Evolutionary conservation across 2,888 invertebrate genomes (phyloP).

Genomic region (Spodoptera littoralis): DNA sequence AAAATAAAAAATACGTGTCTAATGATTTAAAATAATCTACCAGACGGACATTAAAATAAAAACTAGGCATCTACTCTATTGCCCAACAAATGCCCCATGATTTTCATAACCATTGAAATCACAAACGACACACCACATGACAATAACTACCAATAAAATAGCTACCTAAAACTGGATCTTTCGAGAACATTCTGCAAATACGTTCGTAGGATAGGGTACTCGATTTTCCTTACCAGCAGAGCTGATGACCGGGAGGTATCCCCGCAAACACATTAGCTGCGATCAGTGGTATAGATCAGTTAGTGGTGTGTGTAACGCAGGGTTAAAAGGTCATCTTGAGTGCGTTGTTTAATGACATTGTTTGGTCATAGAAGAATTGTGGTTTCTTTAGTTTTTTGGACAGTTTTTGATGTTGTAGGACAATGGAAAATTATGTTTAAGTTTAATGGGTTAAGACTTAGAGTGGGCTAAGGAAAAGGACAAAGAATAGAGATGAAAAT

Average conservation of each 20-base stretch:
- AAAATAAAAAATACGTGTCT: too few relatives aligned
- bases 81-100: too few relatives aligned
- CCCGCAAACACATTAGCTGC: slow-evolving; percentile 38
- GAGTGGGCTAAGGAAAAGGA: too few relatives aligned
- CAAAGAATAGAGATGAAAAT: too few relatives aligned
- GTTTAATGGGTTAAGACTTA: too few relatives aligned
- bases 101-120: too few relatives aligned
- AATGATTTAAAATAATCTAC: too few relatives aligned
- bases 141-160: too few relatives aligned
- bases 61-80: too few relatives aligned
- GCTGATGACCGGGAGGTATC: slow-evolving; percentile 41
- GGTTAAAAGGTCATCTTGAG: slow-evolving; percentile 16
- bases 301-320: slow-evolving; percentile 10
- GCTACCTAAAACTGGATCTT: too few relatives aligned
- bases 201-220: slow-evolving; percentile 13
- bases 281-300: slow-evolving; percentile 31
- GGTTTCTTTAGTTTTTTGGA: not conserved
- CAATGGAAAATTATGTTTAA: not conserved
- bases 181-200: slow-evolving; percentile 15
- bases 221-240: slow-evolving; percentile 36
- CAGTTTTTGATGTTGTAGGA: too few relatives aligned
- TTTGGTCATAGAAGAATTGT: not conserved
- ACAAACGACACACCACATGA: too few relatives aligned
- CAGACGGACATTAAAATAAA: not conserved
- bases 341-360: slow-evolving; percentile 6